phyloP scores from a whole-genome alignment of 2,113 vertebrate genomes.

The Tichodroma muraria region DNA sequence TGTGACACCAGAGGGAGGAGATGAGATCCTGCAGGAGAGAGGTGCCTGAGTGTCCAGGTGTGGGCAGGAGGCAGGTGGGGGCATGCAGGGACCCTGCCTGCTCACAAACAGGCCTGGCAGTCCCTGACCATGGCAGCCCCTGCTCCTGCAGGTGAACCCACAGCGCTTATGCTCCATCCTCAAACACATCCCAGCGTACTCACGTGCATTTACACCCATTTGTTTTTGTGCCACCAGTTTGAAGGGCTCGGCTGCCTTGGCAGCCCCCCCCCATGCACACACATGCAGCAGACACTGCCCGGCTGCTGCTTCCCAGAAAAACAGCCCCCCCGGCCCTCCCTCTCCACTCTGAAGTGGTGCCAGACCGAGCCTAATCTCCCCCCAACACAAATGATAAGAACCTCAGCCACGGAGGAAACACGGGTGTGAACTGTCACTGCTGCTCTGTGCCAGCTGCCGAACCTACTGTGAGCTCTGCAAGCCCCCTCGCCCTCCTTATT shows the following conservation, averaged over 20 bases:
- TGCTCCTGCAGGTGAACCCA: not conserved
- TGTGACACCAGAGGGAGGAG: not conserved
- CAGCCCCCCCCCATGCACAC: not conserved
- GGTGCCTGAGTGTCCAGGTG: fast-evolving
- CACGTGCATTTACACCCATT: not conserved
- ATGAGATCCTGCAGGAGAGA: not conserved
- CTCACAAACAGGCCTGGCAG: not conserved
- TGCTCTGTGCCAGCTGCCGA: not conserved
- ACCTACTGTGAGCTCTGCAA: not conserved
- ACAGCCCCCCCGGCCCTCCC: not conserved
- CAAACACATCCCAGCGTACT: not conserved
- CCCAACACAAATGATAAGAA: constrained; percentile 31
- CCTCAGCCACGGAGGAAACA: not conserved
- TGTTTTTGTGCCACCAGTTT: not conserved
- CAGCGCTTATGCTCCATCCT: not conserved
- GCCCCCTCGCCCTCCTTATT: not conserved
- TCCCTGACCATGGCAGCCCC: fast-evolving
- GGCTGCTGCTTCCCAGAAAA: not conserved
- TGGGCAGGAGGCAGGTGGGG: not conserved
- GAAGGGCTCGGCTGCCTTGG: not conserved
- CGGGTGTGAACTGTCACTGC: not conserved
- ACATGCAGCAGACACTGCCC: not conserved
- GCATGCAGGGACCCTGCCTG: not conserved
- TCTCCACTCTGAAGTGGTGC: not conserved
- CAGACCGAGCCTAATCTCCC: constrained; percentile 19